Percentiles rank a stretch among this genome's conserved stretches.
These are phyloP conservation scores for Callipepla californica DNA, from an alignment of 2,113 vertebrate species.

Conservation along the genomic window DNA sequence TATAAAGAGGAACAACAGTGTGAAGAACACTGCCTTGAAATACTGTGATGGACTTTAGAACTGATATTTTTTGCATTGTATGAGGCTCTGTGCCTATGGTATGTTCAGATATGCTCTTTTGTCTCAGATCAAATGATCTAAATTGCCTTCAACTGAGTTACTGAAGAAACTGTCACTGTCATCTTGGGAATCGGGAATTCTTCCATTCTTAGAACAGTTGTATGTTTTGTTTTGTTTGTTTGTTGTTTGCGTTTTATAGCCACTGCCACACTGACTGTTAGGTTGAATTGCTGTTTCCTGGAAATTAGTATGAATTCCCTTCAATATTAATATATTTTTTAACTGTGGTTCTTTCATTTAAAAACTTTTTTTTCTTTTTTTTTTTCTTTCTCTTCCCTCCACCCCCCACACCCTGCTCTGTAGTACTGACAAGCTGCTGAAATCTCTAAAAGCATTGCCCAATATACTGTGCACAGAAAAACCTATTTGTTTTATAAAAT, in stretches of 20 bases:
- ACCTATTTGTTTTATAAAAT: neutral
- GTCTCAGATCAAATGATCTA: constrained; percentile 47
- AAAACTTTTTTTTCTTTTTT: neutral
- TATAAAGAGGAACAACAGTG: neutral
- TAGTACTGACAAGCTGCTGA: neutral
- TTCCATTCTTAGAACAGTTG: neutral
- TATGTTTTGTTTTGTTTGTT: no score
- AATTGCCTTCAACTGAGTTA: constrained; percentile 35
- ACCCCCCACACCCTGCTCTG: no score
- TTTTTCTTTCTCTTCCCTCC: no score
- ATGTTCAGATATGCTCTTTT: constrained; percentile 44
- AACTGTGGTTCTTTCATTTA: neutral
- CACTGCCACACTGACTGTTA: neutral
- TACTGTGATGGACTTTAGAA: neutral
- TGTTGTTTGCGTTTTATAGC: neutral
- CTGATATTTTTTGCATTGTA: neutral
- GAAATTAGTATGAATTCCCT: neutral
- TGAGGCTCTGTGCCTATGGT: neutral
- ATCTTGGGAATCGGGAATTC: constrained; percentile 4
- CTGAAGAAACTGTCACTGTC: neutral
- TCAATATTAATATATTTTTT: neutral
- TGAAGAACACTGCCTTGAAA: neutral
- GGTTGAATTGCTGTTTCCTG: neutral
- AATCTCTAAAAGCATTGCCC: neutral
- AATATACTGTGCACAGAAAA: neutral